Evolutionary conservation across 1,140 invertebrate genomes (phyloP).

Genomic region (Whitmania pigra): DNA sequence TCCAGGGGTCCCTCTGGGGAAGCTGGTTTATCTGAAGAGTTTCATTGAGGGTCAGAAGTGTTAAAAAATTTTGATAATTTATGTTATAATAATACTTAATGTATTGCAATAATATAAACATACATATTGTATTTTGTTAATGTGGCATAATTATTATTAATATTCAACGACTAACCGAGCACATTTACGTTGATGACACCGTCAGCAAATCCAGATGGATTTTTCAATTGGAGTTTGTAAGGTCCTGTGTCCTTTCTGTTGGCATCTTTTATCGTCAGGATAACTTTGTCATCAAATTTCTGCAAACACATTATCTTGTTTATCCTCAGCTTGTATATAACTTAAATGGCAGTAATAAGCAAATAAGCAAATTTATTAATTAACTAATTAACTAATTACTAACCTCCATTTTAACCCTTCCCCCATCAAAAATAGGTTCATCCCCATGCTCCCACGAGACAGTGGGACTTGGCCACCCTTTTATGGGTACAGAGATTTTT

Average conservation of each 20-base stretch:
- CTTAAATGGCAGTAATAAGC: neutral
- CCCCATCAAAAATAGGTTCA: conserved; percentile 58
- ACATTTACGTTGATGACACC: conserved; percentile 85
- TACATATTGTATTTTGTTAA: neutral
- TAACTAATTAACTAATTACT: neutral
- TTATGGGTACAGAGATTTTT: conserved; percentile 83
- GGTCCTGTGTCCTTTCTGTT: conserved; percentile 77
- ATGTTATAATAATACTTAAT: neutral
- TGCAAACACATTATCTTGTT: neutral
- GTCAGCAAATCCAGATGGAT: conserved; percentile 84
- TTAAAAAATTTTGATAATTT: neutral
- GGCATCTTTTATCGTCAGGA: conserved; percentile 79
- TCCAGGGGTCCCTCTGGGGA: conserved; percentile 65
- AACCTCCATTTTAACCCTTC: conserved; percentile 25
- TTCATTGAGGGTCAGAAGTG: neutral
- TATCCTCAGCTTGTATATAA: neutral
- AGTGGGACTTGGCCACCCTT: conserved; percentile 86
- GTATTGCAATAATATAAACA: no score
- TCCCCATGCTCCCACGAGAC: conserved; percentile 80
- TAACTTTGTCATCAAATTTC: conserved; percentile 63
- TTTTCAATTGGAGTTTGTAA: conserved; percentile 81
- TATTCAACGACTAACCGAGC: conserved; percentile 45
- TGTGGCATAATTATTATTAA: neutral
- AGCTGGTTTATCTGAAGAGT: conserved; percentile 62
- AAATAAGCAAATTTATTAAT: neutral